phyloP scores from a whole-genome alignment of 2,888 invertebrate genomes.

The Pandemis cinnamomeana region DNA sequence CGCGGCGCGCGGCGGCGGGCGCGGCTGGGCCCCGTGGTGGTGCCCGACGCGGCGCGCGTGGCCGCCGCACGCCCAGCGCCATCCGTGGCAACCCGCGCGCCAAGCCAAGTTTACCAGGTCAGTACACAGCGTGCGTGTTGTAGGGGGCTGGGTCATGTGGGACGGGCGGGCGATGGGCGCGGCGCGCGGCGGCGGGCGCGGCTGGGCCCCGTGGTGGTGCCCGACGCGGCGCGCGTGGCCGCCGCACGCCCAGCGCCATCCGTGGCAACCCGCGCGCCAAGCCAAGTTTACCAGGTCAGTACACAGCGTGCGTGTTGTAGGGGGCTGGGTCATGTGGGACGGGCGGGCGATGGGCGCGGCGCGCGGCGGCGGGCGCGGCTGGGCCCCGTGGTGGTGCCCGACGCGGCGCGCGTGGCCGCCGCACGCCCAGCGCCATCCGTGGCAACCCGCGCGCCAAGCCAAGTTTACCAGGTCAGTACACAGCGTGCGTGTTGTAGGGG shows the following conservation, averaged over 20 bases:
- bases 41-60: constrained; percentile 87
- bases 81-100: constrained; percentile 94
- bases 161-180: constrained; percentile 91
- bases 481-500: constrained; percentile 90
- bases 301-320: no score
- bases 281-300: constrained; percentile 97
- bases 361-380: constrained; percentile 89
- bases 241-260: constrained; percentile 85
- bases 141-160: constrained; percentile 90
- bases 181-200: constrained; percentile 90
- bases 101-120: constrained; percentile 99
- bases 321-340: constrained; percentile 90
- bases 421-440: constrained; percentile 86
- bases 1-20: constrained; percentile 90
- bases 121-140: no score
- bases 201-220: constrained; percentile 86
- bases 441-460: constrained; percentile 97
- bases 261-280: constrained; percentile 97
- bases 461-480: constrained; percentile 96
- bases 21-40: constrained; percentile 86
- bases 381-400: constrained; percentile 85
- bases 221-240: constrained; percentile 88
- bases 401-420: constrained; percentile 88
- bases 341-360: constrained; percentile 91
- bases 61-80: constrained; percentile 86